These are phyloP conservation scores for Drosophila vallismaia DNA, from an alignment of 2,888 invertebrate species.

Conservation along the genomic window DNA sequence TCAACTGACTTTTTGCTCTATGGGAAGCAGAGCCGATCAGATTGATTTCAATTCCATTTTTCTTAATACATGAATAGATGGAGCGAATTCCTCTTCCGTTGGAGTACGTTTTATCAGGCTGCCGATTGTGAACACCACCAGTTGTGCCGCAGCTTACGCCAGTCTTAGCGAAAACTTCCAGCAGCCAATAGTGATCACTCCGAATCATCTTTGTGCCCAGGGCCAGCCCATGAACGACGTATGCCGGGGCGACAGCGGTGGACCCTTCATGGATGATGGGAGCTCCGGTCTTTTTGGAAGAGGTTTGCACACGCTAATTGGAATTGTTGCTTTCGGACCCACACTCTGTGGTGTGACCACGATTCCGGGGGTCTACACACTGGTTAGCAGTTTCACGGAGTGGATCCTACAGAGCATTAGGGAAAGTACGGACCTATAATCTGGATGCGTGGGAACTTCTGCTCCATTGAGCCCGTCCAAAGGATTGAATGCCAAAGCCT, in stretches of 20 bases:
- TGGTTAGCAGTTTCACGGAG: constrained; percentile 81
- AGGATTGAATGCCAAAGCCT: constrained; percentile 59
- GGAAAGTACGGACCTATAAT: constrained; percentile 2
- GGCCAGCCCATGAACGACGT: constrained; percentile 83
- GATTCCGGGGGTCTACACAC: constrained; percentile 84
- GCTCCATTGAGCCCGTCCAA: constrained; percentile 45
- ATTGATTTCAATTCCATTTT: background rate
- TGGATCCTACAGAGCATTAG: constrained; percentile 80
- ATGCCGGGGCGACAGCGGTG: constrained; percentile 84
- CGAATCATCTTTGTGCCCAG: constrained; percentile 83
- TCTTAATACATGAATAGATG: background rate
- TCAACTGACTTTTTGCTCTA: background rate
- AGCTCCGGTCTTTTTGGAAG: constrained; percentile 61
- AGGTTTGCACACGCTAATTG: constrained; percentile 72
- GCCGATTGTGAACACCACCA: constrained; percentile 83
- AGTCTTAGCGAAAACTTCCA: constrained; percentile 83
- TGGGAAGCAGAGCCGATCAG: background rate
- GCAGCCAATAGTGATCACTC: constrained; percentile 83
- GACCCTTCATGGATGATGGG: constrained; percentile 82
- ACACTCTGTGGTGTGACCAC: constrained; percentile 81
- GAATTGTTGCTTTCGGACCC: constrained; percentile 83
- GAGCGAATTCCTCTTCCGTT: constrained; percentile 25
- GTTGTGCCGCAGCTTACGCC: constrained; percentile 83
- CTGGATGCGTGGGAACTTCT: constrained; percentile 3
- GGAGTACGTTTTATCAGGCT: constrained; percentile 84